These are phyloP conservation scores for Callospermophilus lateralis DNA, from an alignment of 2,113 vertebrate species.

Conservation along the genomic window DNA sequence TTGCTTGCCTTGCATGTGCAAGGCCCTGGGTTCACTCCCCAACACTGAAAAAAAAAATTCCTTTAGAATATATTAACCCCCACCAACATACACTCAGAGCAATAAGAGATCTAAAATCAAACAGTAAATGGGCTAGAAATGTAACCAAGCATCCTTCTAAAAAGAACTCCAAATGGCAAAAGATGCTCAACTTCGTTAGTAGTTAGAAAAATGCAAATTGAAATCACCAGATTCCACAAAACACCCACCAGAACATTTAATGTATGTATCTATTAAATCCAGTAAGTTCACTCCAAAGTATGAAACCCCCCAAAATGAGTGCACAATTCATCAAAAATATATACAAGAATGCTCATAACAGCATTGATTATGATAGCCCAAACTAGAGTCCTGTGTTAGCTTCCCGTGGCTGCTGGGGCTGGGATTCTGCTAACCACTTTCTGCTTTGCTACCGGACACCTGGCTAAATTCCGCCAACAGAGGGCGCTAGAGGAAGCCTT, in stretches of 20 bases:
- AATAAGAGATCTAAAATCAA: not conserved
- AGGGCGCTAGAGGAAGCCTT: not conserved
- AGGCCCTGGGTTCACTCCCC: not conserved
- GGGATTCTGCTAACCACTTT: not conserved
- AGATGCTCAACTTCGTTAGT: not conserved
- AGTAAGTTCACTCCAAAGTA: not conserved
- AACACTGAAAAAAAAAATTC: not conserved
- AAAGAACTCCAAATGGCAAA: not conserved
- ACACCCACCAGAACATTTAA: not conserved
- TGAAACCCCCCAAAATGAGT: not conserved
- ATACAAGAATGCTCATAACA: not conserved
- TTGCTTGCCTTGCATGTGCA: not conserved
- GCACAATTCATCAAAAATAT: not conserved
- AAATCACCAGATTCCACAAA: not conserved
- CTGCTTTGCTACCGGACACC: not conserved
- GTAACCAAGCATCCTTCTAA: not conserved
- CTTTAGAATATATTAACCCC: not conserved
- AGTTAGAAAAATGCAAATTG: not conserved
- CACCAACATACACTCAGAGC: not conserved
- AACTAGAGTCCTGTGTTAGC: not conserved
- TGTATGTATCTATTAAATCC: not conserved
- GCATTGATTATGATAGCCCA: not conserved
- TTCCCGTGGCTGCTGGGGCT: not conserved
- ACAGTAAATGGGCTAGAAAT: not conserved
- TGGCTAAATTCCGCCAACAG: not conserved